Percentiles rank a stretch among this genome's conserved stretches.
phyloP scores from a whole-genome alignment of 2,797 vertebrate genomes.

The Neosilurus mollespiculum region DNA sequence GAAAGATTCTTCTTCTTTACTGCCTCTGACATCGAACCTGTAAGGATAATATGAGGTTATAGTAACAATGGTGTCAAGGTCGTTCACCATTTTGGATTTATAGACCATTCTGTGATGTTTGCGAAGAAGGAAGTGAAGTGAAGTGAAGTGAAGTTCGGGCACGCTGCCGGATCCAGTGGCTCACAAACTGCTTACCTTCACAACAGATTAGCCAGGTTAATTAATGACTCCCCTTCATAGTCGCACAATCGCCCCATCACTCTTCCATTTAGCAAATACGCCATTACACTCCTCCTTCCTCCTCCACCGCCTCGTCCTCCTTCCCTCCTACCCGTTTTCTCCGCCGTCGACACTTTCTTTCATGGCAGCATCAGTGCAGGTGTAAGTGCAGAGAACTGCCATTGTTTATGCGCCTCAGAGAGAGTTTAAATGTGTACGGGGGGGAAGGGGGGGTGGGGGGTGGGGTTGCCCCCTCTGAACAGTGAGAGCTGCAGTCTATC shows the following conservation, averaged over 20 bases:
- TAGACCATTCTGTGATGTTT: conserved; percentile 1
- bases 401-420: not conserved
- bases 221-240: conserved; percentile 43
- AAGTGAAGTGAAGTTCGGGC: conserved; percentile 15
- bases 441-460: too few relatives aligned
- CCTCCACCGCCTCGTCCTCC: not conserved
- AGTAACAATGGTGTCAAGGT: conserved; percentile 9
- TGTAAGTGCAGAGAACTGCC: not conserved
- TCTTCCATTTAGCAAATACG: conserved; percentile 37
- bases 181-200: conserved; percentile 48
- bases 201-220: conserved; percentile 43
- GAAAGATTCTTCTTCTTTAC: not conserved
- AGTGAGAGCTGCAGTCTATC: not conserved
- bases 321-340: not conserved
- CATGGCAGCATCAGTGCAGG: not conserved
- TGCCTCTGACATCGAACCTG: too few relatives aligned
- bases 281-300: conserved; percentile 17
- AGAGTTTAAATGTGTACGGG: too few relatives aligned
- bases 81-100: conserved; percentile 13
- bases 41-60: not conserved
- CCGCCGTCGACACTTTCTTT: conserved; percentile 7
- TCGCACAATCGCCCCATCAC: conserved; percentile 28
- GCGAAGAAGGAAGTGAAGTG: not conserved
- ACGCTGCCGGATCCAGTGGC: conserved; percentile 20
- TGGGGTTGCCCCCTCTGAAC: too few relatives aligned